Conservation (phyloP, 2,113 vertebrate species). For the Corapipo altera region DNA sequence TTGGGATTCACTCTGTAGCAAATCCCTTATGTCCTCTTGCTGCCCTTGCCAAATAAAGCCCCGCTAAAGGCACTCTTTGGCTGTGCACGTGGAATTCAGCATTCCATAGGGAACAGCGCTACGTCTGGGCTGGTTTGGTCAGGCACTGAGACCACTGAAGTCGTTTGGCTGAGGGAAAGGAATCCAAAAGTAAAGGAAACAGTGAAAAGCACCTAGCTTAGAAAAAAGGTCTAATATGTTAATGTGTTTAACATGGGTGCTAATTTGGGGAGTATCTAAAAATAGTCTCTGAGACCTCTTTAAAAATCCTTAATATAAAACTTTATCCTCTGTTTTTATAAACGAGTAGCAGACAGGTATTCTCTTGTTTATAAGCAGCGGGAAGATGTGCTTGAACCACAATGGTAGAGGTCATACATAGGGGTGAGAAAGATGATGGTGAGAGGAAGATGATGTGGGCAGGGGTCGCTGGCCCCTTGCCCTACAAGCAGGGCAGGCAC, state of each 20-base stretch:
- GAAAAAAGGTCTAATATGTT: background rate
- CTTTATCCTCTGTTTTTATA: background rate
- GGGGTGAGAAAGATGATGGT: no score
- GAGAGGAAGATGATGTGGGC: no score
- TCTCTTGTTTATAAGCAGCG: background rate
- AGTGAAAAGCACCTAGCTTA: background rate
- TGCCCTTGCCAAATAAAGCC: accelerated
- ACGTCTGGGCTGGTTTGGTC: accelerated
- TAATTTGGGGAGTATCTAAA: background rate
- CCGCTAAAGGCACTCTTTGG: background rate
- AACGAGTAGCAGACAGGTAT: background rate
- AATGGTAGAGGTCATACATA: no score
- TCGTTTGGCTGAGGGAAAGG: background rate
- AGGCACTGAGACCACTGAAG: background rate
- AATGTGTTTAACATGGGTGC: background rate
- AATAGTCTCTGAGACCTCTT: background rate
- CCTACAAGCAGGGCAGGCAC: no score
- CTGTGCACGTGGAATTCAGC: background rate
- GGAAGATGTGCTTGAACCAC: background rate
- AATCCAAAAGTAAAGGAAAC: background rate
- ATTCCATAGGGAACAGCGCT: accelerated
- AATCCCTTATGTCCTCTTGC: accelerated
- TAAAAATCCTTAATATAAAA: background rate
- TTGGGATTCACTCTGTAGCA: background rate
- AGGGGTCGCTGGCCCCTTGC: no score